Conservation (phyloP, 2,113 vertebrate species). For the Cephalopholis sonnerati region DNA sequence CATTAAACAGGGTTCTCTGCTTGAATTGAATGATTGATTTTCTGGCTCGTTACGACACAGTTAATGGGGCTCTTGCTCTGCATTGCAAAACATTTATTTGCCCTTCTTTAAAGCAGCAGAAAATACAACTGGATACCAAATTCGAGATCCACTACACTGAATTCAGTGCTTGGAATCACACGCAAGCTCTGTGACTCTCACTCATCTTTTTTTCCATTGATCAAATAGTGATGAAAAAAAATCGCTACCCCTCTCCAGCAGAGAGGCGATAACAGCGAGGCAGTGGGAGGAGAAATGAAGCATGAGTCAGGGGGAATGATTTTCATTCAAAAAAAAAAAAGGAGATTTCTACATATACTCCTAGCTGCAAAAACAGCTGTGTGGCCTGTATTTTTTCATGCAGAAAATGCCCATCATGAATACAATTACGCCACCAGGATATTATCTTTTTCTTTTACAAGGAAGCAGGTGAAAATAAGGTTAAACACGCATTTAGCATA, state of each 20-base stretch:
- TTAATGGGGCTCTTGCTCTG: background rate
- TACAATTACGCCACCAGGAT: slow-evolving; percentile 63
- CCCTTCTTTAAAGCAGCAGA: background rate
- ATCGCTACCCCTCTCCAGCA: slow-evolving; percentile 49
- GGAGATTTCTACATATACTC: slow-evolving; percentile 66
- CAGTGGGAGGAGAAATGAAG: slow-evolving; percentile 53
- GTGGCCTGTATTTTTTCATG: slow-evolving; percentile 55
- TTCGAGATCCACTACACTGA: background rate
- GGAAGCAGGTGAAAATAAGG: slow-evolving; percentile 13
- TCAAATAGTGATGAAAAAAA: slow-evolving; percentile 55
- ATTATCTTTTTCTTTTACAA: slow-evolving; percentile 59
- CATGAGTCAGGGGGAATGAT: slow-evolving; percentile 69
- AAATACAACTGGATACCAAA: background rate
- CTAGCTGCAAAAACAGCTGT: slow-evolving; percentile 57
- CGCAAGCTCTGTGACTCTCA: slow-evolving; percentile 4
- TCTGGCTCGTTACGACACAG: background rate
- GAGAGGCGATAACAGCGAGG: slow-evolving; percentile 64
- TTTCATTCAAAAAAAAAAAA: slow-evolving; percentile 78
- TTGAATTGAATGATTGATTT: background rate
- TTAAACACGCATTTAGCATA: background rate
- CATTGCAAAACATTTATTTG: background rate
- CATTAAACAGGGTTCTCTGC: background rate
- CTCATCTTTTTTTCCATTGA: slow-evolving; percentile 56
- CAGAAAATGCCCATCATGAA: slow-evolving; percentile 74
- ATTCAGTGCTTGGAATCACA: background rate